Base-by-base conservation (phyloP, 2,113 vertebrate species). In the Nipponia nippon region DNA sequence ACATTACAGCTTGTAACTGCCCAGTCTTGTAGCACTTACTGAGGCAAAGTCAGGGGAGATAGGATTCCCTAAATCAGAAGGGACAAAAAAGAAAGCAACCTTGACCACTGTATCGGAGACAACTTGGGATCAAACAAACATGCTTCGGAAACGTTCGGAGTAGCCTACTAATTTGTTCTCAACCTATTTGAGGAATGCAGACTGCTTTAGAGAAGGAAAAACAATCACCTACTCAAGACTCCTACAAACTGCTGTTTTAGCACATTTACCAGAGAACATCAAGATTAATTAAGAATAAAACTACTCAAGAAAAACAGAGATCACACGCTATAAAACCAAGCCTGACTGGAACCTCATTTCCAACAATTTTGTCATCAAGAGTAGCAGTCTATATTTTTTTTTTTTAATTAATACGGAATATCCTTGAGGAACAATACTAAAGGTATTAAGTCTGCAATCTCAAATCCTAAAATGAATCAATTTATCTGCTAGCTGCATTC, bases 191-290 rank as follows among this genome's bases (percentile, higher is more conserved):
- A 94, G 89, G 87, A 93, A 95, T 47, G 86, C 88, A 95, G 90
- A 93, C 94, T 85, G 95, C 78, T 93, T 73, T 65, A 79, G 77
- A 93, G 92, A 89, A 72, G 87, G 91, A 91, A 92, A 97, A 97
- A 96, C 87, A 97, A 89, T 96, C 88, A 97, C 95, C 94, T 97
- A 96, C 94, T 88, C 93, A 96, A 94, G 84, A 96, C 93, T 96
- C 93, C 95, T 90, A 95, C 94, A 95, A 96, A 95, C 89, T 95
- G 94, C 89, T 91, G 91, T 69, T 96, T 95, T 91, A 97, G 90
- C 91, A 94, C 78, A 93, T 94, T 95, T 89, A 97, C 58, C 91
- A 97, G 81, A 80, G 58, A 94, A 96, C 3, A 6, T 73, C 77
- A 85, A 65, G 82, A 95, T 79, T 96, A 96, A 97, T 95, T 93